phyloP scores from a whole-genome alignment of 2,888 invertebrate species.

The Oegoconia quadripuncta region DNA sequence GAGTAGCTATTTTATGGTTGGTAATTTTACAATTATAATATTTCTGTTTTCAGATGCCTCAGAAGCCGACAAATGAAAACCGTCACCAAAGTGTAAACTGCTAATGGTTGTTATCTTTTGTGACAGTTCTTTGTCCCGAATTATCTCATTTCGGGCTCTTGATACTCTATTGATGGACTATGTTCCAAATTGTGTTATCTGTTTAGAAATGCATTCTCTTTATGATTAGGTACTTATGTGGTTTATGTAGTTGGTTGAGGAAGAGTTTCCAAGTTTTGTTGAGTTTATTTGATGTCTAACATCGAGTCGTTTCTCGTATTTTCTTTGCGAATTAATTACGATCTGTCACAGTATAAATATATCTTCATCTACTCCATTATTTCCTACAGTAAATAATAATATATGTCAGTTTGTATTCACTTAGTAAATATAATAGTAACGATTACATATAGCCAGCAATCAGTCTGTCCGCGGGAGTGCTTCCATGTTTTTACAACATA shows the following conservation, averaged over 20 bases:
- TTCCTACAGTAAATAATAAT: constrained; percentile 8
- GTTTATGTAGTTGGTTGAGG: no score
- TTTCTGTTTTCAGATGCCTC: constrained; percentile 46
- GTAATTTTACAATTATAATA: not conserved
- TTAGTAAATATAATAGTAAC: constrained; percentile 22
- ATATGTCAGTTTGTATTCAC: constrained; percentile 14
- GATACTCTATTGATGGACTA: constrained; percentile 7
- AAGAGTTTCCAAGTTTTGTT: constrained; percentile 8
- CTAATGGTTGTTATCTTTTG: constrained; percentile 5
- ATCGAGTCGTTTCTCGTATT: constrained; percentile 3
- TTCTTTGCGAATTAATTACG: not conserved
- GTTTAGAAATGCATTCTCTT: constrained; percentile 9
- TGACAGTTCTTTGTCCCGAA: constrained; percentile 14
- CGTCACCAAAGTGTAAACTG: constrained; percentile 63
- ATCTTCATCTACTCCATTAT: not conserved
- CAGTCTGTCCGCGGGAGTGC: constrained; percentile 77
- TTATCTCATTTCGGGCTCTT: constrained; percentile 15
- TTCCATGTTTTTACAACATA: constrained; percentile 75
- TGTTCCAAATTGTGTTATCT: constrained; percentile 12
- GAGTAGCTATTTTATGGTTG: no score
- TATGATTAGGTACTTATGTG: constrained; percentile 8
- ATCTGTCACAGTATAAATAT: not conserved
- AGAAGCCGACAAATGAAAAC: constrained; percentile 62
- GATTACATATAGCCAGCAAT: constrained; percentile 58
- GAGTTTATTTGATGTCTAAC: constrained; percentile 16